A percentile compares a stretch with the other conserved stretches of the same genome.
Conservation (phyloP, 2,797 vertebrate genomes). For the Siniperca obscura region DNA sequence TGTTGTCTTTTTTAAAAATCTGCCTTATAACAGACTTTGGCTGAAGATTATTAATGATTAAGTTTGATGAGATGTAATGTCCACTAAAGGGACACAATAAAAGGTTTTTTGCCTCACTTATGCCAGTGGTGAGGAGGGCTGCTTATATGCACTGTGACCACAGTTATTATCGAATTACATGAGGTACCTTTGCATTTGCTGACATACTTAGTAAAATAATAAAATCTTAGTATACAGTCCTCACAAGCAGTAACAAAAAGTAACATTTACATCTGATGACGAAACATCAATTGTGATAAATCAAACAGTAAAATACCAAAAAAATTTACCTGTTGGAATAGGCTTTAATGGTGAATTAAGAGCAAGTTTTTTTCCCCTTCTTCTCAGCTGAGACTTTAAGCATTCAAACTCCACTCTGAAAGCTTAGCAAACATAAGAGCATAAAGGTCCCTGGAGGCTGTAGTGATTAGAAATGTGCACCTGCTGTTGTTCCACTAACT, state of each 20-base stretch:
- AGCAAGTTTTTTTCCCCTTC: constrained; percentile 33
- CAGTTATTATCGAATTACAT: constrained; percentile 34
- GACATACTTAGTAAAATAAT: constrained; percentile 40
- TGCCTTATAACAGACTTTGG: constrained; percentile 33
- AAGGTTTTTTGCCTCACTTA: constrained; percentile 6
- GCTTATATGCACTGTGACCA: constrained; percentile 3
- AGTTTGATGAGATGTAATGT: constrained; percentile 21
- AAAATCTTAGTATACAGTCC: constrained; percentile 12
- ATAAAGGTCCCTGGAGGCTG: constrained; percentile 32
- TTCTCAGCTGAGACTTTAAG: constrained; percentile 37
- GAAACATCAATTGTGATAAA: constrained; percentile 44
- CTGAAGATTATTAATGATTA: constrained; percentile 18
- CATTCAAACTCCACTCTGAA: constrained; percentile 23
- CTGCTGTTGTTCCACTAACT: constrained; percentile 17
- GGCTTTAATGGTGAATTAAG: constrained; percentile 79
- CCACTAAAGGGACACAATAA: constrained; percentile 10
- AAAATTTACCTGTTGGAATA: constrained; percentile 47
- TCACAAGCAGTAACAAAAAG: constrained; percentile 36
- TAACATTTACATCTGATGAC: constrained; percentile 41
- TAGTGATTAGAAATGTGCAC: constrained; percentile 51
- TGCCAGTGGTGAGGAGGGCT: constrained; percentile 3
- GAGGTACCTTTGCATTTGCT: constrained; percentile 42
- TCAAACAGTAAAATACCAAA: constrained; percentile 51
- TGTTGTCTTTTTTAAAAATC: neutral
- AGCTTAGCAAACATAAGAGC: constrained; percentile 42